phyloP scores from a whole-genome alignment of 2,113 vertebrate genomes.

The Psilopogon haemacephalus region DNA sequence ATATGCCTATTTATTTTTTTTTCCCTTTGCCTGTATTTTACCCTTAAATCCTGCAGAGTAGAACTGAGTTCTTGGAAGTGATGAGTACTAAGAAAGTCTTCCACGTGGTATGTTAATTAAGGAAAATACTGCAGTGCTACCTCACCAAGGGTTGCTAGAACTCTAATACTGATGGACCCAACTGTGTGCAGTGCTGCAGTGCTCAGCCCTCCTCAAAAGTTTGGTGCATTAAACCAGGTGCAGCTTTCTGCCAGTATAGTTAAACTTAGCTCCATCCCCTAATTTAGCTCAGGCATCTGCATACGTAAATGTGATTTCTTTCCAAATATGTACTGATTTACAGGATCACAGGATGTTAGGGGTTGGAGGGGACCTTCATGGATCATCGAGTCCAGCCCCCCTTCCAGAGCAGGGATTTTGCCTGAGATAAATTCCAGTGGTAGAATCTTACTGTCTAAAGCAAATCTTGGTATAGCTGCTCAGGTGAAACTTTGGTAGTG shows the following conservation, averaged over 20 bases:
- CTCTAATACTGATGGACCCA: not conserved
- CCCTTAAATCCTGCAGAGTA: not conserved
- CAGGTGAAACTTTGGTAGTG: not conserved
- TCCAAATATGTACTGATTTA: too few species aligned
- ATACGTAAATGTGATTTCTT: not conserved
- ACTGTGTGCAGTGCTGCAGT: not conserved
- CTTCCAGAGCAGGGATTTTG: not conserved
- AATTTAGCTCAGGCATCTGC: not conserved
- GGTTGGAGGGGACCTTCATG: too few species aligned
- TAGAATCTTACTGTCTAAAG: not conserved
- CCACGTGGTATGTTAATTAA: not conserved
- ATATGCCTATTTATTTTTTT: not conserved
- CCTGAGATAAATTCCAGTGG: not conserved
- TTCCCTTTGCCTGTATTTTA: not conserved
- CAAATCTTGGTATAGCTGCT: not conserved
- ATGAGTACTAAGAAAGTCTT: not conserved
- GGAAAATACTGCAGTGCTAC: not conserved
- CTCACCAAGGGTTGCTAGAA: not conserved
- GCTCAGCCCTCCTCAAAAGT: not conserved
- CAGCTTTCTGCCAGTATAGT: not conserved
- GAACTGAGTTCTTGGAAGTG: not conserved
- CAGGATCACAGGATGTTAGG: too few species aligned
- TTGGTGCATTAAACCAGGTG: not conserved
- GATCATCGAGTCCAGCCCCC: too few species aligned
- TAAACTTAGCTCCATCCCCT: not conserved